These are phyloP conservation scores for Sphaerophoria rueppellii DNA, from an alignment of 2,888 invertebrate genomes.

Conservation along the genomic window DNA sequence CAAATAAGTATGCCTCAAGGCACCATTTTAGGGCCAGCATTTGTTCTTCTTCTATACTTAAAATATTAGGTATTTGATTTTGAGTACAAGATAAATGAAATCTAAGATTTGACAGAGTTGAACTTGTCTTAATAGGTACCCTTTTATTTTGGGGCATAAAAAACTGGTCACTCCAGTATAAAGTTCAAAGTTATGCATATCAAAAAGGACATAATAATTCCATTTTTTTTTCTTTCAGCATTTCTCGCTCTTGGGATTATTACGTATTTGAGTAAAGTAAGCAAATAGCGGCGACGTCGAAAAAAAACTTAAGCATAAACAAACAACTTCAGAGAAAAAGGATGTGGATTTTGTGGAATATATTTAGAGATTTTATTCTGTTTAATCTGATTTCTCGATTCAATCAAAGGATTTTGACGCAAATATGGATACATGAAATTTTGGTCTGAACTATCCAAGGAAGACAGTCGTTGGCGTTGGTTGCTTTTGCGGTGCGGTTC, in stretches of 20 bases:
- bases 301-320: background rate
- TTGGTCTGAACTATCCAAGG: too few relatives aligned
- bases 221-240: background rate
- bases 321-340: constrained; percentile 4
- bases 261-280: background rate
- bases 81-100: background rate
- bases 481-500: too few relatives aligned
- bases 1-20: background rate
- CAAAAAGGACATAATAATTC: constrained; percentile 6
- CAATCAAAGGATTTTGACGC: background rate
- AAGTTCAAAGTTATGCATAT: constrained; percentile 7
- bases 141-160: background rate
- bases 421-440: background rate
- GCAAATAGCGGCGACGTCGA: too few relatives aligned
- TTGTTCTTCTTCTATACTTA: background rate
- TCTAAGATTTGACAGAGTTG: background rate
- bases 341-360: constrained; percentile 38
- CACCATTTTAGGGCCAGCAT: background rate
- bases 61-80: background rate
- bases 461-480: too few relatives aligned
- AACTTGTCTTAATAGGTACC: background rate
- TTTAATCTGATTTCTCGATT: constrained; percentile 5
- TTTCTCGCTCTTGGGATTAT: background rate
- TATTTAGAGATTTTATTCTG: constrained; percentile 23
- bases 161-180: background rate